Evolutionary conservation across 2,888 invertebrate genomes (phyloP).

Genomic region (Timema cristinae): DNA sequence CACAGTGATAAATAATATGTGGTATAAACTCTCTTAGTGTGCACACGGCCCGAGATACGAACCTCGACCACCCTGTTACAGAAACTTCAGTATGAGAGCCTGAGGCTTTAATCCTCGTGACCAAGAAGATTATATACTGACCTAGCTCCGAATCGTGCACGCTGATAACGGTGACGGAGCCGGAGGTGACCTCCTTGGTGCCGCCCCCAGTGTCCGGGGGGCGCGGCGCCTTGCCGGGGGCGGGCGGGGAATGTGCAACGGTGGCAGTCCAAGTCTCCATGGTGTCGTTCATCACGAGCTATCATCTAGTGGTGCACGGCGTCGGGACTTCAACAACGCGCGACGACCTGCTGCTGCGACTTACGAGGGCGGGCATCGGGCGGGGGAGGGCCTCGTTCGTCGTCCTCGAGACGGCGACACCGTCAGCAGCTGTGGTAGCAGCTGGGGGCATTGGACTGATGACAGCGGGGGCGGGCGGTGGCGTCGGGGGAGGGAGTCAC

Average conservation of each 20-base stretch:
- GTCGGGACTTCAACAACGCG: background rate
- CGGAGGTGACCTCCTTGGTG: slow-evolving; percentile 50
- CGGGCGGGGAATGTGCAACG: no score
- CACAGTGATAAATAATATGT: no score
- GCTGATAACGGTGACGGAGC: slow-evolving; percentile 31
- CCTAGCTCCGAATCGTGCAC: slow-evolving; percentile 21
- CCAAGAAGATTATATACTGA: slow-evolving; percentile 5
- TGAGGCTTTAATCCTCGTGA: no score
- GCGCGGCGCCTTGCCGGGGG: slow-evolving; percentile 10
- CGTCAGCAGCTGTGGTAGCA: background rate
- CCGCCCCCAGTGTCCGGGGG: background rate
- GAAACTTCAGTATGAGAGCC: no score
- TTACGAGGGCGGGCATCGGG: background rate
- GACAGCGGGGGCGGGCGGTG: background rate
- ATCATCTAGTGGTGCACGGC: no score
- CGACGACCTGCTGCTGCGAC: background rate
- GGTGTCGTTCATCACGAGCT: no score
- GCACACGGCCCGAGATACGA: no score
- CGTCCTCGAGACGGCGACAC: no score
- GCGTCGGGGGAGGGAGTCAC: background rate
- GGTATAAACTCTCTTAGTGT: no score
- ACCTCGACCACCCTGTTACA: no score
- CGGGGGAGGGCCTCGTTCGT: no score
- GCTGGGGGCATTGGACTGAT: background rate
- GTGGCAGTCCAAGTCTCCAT: no score